A percentile compares a stretch with the other conserved stretches of the same genome.
Conservation (phyloP, 2,797 vertebrate genomes). For the Astyanax mexicanus region DNA sequence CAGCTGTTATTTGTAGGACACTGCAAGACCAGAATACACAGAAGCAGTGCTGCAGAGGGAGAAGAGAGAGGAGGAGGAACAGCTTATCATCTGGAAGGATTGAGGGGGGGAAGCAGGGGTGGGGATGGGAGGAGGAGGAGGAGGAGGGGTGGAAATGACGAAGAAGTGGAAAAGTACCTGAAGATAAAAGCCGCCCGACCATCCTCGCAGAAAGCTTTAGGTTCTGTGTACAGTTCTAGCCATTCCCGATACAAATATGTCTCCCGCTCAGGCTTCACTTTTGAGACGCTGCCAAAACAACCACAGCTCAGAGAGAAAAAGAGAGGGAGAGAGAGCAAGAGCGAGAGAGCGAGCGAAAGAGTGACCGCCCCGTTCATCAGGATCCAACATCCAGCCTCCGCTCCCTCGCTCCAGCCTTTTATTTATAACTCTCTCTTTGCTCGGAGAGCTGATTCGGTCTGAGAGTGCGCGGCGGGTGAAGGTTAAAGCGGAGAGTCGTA, state of each 20-base stretch:
- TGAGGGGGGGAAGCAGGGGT: constrained; percentile 50
- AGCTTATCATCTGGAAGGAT: constrained; percentile 20
- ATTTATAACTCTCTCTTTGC: constrained; percentile 75
- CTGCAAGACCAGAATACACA: constrained; percentile 42
- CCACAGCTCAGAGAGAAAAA: not conserved
- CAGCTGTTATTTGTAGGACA: constrained; percentile 27
- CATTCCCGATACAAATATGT: constrained; percentile 81
- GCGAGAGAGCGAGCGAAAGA: not conserved
- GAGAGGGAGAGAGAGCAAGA: not conserved
- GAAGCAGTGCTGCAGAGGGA: constrained; percentile 26
- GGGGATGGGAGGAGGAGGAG: constrained; percentile 47
- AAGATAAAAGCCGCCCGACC: constrained; percentile 87
- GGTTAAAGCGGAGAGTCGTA: constrained; percentile 61
- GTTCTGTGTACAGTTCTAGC: constrained; percentile 80
- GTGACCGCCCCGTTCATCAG: constrained; percentile 59
- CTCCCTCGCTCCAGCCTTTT: constrained; percentile 73
- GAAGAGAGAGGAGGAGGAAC: constrained; percentile 37
- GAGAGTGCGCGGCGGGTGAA: constrained; percentile 59
- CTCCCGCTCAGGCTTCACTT: constrained; percentile 80
- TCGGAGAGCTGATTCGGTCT: constrained; percentile 68
- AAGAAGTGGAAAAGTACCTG: constrained; percentile 84
- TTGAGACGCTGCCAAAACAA: constrained; percentile 88
- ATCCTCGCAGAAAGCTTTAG: constrained; percentile 84
- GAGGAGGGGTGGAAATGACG: constrained; percentile 50
- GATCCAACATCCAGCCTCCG: constrained; percentile 70